Evolutionary conservation across 2,888 invertebrate species (phyloP), one percentile per base, ranked within the genome.

Genomic region (Vandiemenella viatica): DNA sequence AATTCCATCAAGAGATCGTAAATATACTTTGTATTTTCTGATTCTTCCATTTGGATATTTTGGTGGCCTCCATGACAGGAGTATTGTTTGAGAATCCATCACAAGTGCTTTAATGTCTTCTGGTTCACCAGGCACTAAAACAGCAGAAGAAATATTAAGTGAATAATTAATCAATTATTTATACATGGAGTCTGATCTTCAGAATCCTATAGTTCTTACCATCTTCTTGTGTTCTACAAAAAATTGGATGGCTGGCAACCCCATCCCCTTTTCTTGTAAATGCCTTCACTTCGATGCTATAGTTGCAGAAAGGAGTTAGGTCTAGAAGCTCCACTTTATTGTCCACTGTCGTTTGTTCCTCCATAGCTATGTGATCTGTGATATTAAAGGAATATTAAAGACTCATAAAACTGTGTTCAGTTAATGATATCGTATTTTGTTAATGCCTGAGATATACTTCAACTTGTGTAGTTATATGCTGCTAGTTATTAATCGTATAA

Each of bases 221-320:
- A 56, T 68, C 68, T 57, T 67, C 65, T 23, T 62, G 60, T 4
- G 69, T 69, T 40, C 56, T 56, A 45, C 67, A 63, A 56, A 61
- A 65, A 37, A 69, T 56, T 3, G 67, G 62, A 3, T 59, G 55
- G 54, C 65, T 65, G 16, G 64, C 56, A 13, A 64, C 63, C 3
- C 68, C 68, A 49, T 67, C 65, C 8, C 70, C 70, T 48, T 64
- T 65, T 42, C 66, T 57, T 4, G 68, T 70, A 54, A 60, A 66
- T 32, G 69, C 68, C 50, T 65, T 58, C 4, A 69, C 67, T 55
- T 65, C 63, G 5, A 70, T 60, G 50, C 66, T 67, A 60, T 69
- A 70, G 60, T 70, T 70, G 13, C 68, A 66, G 58, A 59, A 68
- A 45, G 62, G 63, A 51, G 65, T 61, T 40, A 70, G 60, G 43